These are phyloP conservation scores for Festucalex cinctus DNA, from an alignment of 2,113 vertebrate species.

Conservation along the genomic window DNA sequence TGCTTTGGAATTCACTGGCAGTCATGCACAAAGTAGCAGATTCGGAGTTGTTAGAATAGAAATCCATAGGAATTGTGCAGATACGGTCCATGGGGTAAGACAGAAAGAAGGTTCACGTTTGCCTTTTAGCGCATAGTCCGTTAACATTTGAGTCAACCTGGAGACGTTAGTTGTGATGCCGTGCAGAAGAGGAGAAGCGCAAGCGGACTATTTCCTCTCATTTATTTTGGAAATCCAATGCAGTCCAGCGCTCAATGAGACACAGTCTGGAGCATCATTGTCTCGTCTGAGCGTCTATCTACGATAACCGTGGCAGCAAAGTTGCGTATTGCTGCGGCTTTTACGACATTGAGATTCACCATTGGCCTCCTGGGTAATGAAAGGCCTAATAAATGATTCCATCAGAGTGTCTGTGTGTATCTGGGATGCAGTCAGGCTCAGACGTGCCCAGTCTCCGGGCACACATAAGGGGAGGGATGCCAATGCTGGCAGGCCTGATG, in stretches of 20 bases:
- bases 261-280: constrained; percentile 26
- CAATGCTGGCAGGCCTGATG: constrained; percentile 77
- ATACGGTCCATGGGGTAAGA: constrained; percentile 15
- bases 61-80: constrained; percentile 37
- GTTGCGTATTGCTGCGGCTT: constrained; percentile 61
- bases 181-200: constrained; percentile 27
- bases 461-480: constrained; percentile 70
- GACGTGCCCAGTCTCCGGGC: constrained; percentile 71
- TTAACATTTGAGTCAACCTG: constrained; percentile 37
- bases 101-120: constrained; percentile 41
- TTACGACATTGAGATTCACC: constrained; percentile 70
- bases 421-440: constrained; percentile 72
- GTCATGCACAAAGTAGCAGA: constrained; percentile 57
- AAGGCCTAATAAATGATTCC: constrained; percentile 79
- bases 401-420: constrained; percentile 74
- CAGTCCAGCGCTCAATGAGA: constrained; percentile 39
- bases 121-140: constrained; percentile 20
- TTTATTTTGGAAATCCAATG: constrained; percentile 37
- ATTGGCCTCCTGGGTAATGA: constrained; percentile 74
- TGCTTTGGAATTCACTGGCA: constrained; percentile 65
- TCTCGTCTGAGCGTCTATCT: constrained; percentile 49
- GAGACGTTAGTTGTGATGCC: constrained; percentile 30
- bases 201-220: constrained; percentile 19
- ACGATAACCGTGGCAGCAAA: constrained; percentile 36
- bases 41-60: constrained; percentile 52